phyloP scores from a whole-genome alignment of 2,113 vertebrate species.

The Tapirus terrestris region DNA sequence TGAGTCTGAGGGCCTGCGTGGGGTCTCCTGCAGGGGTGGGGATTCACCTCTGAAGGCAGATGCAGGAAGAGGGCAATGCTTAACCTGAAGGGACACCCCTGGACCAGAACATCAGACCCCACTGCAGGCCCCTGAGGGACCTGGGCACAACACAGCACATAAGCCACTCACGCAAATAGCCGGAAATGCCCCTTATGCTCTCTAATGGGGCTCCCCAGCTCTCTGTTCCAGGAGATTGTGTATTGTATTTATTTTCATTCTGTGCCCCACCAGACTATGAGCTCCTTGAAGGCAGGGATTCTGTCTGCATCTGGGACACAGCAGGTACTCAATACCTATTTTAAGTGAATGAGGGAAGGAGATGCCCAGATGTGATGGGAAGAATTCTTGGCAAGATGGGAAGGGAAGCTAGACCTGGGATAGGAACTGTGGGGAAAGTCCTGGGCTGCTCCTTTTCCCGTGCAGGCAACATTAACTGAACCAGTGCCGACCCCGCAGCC shows the following conservation, averaged over 20 bases:
- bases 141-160: fast-evolving
- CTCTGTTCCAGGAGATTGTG: not conserved
- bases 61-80: not conserved
- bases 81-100: not conserved
- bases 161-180: fast-evolving
- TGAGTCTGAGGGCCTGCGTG: not conserved
- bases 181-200: not conserved
- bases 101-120: not conserved
- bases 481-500: not conserved
- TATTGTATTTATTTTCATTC: not conserved
- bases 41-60: not conserved
- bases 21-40: not conserved
- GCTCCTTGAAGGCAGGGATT: not conserved
- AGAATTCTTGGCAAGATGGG: not conserved
- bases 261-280: not conserved
- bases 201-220: not conserved
- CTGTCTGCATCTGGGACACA: not conserved
- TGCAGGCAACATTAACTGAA: not conserved
- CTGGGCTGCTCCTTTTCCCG: not conserved
- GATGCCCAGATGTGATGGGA: not conserved
- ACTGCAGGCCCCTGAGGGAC: not conserved
- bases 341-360: not conserved
- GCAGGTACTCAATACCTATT: not conserved
- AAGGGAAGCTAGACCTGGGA: not conserved
- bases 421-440: not conserved